Evolutionary conservation across 2,888 invertebrate genomes (phyloP), one percentile per base, ranked within the genome.

Genomic region (Pyrochroa serraticornis): DNA sequence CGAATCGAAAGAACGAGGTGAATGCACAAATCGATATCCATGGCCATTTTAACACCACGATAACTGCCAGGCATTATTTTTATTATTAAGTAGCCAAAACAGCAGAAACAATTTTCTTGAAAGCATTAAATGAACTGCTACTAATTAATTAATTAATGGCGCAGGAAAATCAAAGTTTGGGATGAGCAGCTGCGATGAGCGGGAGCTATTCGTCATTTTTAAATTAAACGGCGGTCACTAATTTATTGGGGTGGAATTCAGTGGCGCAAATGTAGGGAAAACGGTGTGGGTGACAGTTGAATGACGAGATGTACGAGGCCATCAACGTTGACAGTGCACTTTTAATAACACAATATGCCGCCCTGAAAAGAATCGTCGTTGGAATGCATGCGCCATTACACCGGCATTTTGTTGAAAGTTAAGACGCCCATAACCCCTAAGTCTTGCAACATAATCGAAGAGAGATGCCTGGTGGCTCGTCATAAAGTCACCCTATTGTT

Each of bases 231-330:
- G 42, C 41, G 37, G 32, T 45, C 58, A 49, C 48, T 58, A 58
- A 61, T 57, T 58, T 44, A 53, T 53, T 39, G 49, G 50, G 60
- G 55, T 37, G 37, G 22, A 45, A 41, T 43, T n/a, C 14, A 31
- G 39, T 32, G 46, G 32, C 13, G 50, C 36, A 47, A 46, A 34
- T 42, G 45, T 47, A 46, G 46, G 41, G 53, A 56, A 56, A 63
- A 59, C 41, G 51, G 63, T 66, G 66, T 45, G 30, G 47, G 60
- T 52, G 64, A 66, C 66, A 62, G 52, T 48, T 67, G 68, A 69
- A 67, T 69, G 67, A 67, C 62, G 65, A 67, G 64, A 66, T 67
- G 63, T 63, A 67, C 63, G 63, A 61, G 53, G 51, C 61, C 63
- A 66, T 68, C 65, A 68, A 59, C 49, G 55, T 66, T 62, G 64